Conservation (phyloP, 2,888 invertebrate species). For the Ceriagrion tenellum region DNA sequence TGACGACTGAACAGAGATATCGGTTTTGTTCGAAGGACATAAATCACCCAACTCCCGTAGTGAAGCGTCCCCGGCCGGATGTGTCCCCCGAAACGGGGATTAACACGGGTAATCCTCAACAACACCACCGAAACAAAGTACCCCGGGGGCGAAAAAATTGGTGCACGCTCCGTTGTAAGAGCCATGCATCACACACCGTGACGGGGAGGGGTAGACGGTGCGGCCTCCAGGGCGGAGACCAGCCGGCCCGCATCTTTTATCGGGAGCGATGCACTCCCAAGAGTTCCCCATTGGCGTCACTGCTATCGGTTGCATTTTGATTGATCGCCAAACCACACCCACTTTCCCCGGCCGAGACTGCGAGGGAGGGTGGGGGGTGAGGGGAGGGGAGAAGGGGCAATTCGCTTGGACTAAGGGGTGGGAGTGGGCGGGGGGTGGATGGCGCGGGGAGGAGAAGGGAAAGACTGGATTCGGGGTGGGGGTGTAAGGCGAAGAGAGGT, state of each 20-base stretch:
- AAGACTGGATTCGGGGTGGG: not conserved
- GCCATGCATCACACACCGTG: not conserved
- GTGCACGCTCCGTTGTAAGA: not conserved
- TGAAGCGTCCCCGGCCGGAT: not conserved
- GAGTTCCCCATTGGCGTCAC: slow-evolving; percentile 31
- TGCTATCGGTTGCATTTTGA: slow-evolving; percentile 53
- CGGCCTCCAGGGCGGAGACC: not conserved
- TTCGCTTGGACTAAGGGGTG: not conserved
- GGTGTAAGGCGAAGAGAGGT: not conserved
- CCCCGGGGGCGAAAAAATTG: not conserved
- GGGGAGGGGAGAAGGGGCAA: not conserved
- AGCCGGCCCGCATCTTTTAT: not conserved
- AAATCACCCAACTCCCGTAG: not conserved
- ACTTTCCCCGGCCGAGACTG: not conserved
- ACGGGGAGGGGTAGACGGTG: not conserved
- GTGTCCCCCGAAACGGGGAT: not conserved
- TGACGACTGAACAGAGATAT: not conserved
- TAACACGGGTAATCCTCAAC: not conserved
- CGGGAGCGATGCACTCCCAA: slow-evolving; percentile 26
- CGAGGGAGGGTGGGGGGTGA: not conserved
- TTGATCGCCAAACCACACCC: slow-evolving; percentile 48
- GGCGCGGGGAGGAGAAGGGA: too few relatives aligned
- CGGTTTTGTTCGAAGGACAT: not conserved
- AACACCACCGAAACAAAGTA: not conserved
- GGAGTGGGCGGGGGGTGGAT: not conserved